Percentiles rank a stretch among this genome's conserved stretches.
phyloP scores from a whole-genome alignment of 2,113 vertebrate species.

The Tympanuchus pallidicinctus region DNA sequence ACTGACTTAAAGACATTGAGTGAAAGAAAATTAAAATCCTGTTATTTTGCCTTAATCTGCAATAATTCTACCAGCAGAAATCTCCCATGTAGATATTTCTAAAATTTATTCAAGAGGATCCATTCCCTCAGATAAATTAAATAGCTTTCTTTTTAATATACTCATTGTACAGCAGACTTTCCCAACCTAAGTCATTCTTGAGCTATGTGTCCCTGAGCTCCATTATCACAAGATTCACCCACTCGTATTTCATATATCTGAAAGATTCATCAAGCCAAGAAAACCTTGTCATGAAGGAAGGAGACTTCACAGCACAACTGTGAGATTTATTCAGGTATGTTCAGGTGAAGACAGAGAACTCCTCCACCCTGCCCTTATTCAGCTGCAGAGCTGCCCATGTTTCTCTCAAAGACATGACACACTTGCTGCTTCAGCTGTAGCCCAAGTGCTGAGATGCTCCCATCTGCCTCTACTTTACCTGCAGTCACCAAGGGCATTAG shows the following conservation, averaged over 20 bases:
- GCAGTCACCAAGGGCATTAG: not conserved
- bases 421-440: not conserved
- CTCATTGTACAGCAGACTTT: not conserved
- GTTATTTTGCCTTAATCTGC: not conserved
- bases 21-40: not conserved
- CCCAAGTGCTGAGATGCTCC: not conserved
- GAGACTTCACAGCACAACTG: not conserved
- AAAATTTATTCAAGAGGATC: not conserved
- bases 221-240: not conserved
- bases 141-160: not conserved
- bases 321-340: rapidly evolving
- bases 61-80: not conserved
- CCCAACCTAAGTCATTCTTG: not conserved
- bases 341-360: not conserved
- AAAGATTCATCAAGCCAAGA: not conserved
- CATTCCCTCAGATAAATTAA: not conserved
- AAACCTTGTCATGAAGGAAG: not conserved
- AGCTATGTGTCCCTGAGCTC: not conserved
- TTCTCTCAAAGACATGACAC: rapidly evolving
- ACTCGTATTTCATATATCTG: not conserved
- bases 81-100: not conserved
- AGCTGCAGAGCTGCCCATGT: not conserved
- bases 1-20: not conserved
- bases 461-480: not conserved
- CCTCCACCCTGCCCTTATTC: not conserved